phyloP scores from a whole-genome alignment of 2,797 vertebrate genomes.

The Helarctos malayanus region DNA sequence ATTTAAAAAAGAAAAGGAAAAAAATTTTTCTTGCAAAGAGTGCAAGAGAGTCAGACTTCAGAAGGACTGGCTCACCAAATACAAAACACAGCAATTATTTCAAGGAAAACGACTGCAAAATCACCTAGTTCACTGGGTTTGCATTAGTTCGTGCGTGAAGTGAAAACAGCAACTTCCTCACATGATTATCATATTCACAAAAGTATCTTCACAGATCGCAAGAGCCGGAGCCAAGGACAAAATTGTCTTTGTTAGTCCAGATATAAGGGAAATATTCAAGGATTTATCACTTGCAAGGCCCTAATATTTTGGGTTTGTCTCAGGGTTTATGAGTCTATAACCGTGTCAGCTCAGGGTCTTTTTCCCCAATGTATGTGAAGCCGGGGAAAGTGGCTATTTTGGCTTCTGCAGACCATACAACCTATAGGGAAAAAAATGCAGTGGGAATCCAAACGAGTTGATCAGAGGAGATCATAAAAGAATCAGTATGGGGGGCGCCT shows the following conservation, averaged over 20 bases:
- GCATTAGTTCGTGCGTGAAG: background rate
- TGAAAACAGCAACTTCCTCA: background rate
- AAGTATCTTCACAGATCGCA: slow-evolving; percentile 3
- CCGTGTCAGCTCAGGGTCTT: background rate
- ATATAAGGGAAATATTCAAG: background rate
- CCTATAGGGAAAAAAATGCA: slow-evolving; percentile 39
- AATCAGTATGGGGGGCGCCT: background rate
- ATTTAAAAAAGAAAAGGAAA: slow-evolving; percentile 55
- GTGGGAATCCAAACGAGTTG: background rate
- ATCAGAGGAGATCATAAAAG: background rate
- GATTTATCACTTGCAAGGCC: background rate
- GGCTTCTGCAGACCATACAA: background rate
- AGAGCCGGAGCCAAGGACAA: background rate
- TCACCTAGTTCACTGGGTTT: background rate
- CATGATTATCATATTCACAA: background rate
- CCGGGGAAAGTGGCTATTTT: background rate
- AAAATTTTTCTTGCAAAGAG: slow-evolving; percentile 24
- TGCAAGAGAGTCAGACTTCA: background rate
- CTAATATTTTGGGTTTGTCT: background rate
- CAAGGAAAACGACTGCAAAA: background rate
- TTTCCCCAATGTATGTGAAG: background rate
- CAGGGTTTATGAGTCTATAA: background rate
- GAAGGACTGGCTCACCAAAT: slow-evolving; percentile 15
- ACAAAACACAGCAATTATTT: slow-evolving; percentile 40
- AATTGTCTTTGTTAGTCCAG: background rate